Evolutionary conservation across 2,888 invertebrate species (phyloP).

Genomic region (Pogonocherus hispidulus): DNA sequence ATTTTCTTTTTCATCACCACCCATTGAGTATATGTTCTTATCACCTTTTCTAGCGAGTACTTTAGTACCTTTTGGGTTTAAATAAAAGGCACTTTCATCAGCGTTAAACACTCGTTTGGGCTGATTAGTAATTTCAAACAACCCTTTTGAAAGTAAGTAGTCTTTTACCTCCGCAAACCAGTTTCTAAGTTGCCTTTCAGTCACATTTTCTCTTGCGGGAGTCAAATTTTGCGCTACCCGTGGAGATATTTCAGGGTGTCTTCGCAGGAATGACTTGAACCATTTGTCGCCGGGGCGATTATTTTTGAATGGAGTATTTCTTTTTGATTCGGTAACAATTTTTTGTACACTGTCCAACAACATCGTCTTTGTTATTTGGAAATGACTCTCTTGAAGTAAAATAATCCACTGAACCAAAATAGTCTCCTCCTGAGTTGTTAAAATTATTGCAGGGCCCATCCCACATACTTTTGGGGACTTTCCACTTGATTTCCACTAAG

Average conservation of each 20-base stretch:
- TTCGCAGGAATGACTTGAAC: constrained; percentile 27
- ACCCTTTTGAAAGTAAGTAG: constrained; percentile 52
- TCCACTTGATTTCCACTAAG: too few species aligned
- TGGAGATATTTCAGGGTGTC: neutral
- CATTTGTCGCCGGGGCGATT: constrained; percentile 12
- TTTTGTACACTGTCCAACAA: constrained; percentile 32
- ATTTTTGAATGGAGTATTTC: constrained; percentile 10
- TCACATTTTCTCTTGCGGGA: constrained; percentile 50
- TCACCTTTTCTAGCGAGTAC: constrained; percentile 59
- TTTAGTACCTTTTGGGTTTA: too few species aligned
- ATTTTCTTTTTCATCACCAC: too few species aligned
- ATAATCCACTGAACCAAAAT: neutral
- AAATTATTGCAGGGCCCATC: constrained; percentile 22
- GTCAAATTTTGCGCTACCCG: constrained; percentile 33
- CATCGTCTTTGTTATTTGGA: constrained; percentile 31
- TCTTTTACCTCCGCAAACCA: too few species aligned
- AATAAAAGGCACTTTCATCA: too few species aligned
- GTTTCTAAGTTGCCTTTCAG: constrained; percentile 53
- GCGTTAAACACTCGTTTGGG: too few species aligned
- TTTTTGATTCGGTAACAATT: constrained; percentile 29
- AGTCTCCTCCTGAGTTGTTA: neutral
- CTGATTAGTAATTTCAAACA: too few species aligned
- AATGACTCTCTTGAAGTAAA: neutral
- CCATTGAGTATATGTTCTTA: constrained; percentile 54
- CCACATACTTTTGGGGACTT: neutral